Evolutionary conservation across 2,797 vertebrate genomes (phyloP), one percentile per base, ranked within the genome.

Genomic region (Mus spretus): DNA sequence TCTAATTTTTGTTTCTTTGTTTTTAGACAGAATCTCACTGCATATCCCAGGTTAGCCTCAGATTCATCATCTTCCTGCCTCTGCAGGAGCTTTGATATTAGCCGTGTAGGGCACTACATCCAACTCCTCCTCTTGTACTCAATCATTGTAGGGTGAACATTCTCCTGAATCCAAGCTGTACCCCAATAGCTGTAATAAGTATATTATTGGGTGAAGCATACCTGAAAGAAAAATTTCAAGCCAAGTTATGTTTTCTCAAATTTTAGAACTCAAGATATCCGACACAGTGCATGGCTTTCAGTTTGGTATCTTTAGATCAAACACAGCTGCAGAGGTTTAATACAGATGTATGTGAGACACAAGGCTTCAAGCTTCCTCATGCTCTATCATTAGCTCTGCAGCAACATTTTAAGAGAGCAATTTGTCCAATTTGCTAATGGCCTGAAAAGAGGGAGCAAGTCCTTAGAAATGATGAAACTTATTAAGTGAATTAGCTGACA

Each of bases 391-490:
- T 79, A 79, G 31, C 17, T 70, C 40, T 92, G 37, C 79, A 87
- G 44, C 24, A 94, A 78, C 22, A 90, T 84, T 88, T 94, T 57
- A 92, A 63, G 79, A 90, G 88, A 93, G 83, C 47, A 78, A 79
- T 28, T 24, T 28, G 37, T 31, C 31, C 12, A 74, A 34, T 93
- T 94, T 96, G 80, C 80, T 88, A 81, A 77, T 22, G 24, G 78
- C 34, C 50, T 91, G 65, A 53, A 67, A 79, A 95, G 67, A 89
- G 9, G 95, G 74, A 96, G 78, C 11, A 75, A 63, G 11, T 91
- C 77, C 72, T 47, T 24, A 22, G n/a, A 93, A 93, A 97, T 78
- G n/a, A 93, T 77, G 86, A 94, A 95, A 89, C 10, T 57, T 28
- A 5, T 37, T 82, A 89, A 31, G 0, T 61, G 67, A 93, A 91